Conservation (phyloP, 2,797 vertebrate genomes). For the Sebastes umbrosus region DNA sequence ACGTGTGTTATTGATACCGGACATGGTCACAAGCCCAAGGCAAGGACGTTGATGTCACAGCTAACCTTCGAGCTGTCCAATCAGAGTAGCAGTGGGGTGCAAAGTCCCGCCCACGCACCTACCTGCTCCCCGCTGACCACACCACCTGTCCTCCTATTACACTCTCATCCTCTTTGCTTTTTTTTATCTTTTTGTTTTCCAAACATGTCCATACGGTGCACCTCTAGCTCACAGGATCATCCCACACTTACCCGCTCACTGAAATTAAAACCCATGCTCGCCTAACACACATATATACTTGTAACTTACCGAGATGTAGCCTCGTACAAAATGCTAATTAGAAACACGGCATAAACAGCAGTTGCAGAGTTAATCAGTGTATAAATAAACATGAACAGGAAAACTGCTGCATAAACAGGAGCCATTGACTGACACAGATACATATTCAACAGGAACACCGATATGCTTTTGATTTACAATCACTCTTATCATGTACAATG, state of each 20-base stretch:
- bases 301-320: slow-evolving; percentile 35
- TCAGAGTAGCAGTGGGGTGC: slow-evolving; percentile 74
- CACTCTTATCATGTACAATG: slow-evolving; percentile 24
- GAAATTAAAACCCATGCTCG: slow-evolving; percentile 38
- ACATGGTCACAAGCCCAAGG: slow-evolving; percentile 61
- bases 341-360: slow-evolving; percentile 46
- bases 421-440: slow-evolving; percentile 39
- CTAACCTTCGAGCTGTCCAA: slow-evolving; percentile 66
- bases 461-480: slow-evolving; percentile 50
- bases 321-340: slow-evolving; percentile 59
- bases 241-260: slow-evolving; percentile 16
- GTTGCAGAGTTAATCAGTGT: slow-evolving; percentile 48
- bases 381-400: slow-evolving; percentile 66
- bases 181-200: slow-evolving; percentile 18
- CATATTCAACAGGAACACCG: slow-evolving; percentile 61
- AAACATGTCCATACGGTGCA: slow-evolving; percentile 34
- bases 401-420: slow-evolving; percentile 52
- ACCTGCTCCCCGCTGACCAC: slow-evolving; percentile 69
- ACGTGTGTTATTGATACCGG: slow-evolving; percentile 39
- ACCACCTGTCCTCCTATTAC: slow-evolving; percentile 72
- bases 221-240: slow-evolving; percentile 8
- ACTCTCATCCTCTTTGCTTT: slow-evolving; percentile 1
- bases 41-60: slow-evolving; percentile 66
- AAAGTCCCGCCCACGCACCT: slow-evolving; percentile 65
- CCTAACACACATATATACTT: slow-evolving; percentile 22